Evolutionary conservation across 2,113 vertebrate species (phyloP).

Genomic region (Cochlearius cochlearius): DNA sequence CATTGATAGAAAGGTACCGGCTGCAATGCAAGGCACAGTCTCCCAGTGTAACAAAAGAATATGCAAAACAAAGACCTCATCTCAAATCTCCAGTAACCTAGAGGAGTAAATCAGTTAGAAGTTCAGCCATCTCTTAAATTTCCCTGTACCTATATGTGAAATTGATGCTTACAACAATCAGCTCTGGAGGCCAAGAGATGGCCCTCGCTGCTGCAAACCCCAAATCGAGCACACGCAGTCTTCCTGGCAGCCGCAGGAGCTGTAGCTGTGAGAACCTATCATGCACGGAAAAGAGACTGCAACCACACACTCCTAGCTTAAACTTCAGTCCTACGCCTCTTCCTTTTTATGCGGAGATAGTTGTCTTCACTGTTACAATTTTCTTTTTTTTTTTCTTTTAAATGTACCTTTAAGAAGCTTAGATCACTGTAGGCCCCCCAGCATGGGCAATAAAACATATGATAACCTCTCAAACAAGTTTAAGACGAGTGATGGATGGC

Average conservation of each 20-base stretch:
- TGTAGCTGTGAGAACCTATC: background rate
- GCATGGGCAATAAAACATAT: accelerated
- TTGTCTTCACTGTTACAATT: background rate
- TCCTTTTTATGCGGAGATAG: background rate
- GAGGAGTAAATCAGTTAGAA: background rate
- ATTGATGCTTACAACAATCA: background rate
- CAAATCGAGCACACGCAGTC: background rate
- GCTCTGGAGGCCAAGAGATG: background rate
- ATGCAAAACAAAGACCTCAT: background rate
- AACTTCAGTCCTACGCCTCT: background rate
- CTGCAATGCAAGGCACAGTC: background rate
- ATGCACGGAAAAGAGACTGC: background rate
- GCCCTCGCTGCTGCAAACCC: background rate
- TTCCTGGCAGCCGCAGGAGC: background rate
- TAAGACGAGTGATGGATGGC: background rate
- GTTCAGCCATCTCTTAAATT: background rate
- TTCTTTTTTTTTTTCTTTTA: accelerated
- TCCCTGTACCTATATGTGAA: background rate
- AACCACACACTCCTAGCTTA: background rate
- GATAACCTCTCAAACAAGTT: background rate
- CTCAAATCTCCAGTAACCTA: background rate
- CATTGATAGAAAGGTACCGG: accelerated
- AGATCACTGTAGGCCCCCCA: background rate
- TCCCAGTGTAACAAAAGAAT: background rate
- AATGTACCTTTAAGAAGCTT: background rate